Percentiles rank a stretch among this genome's conserved stretches.
These are phyloP conservation scores for Nasonia oneida DNA, from an alignment of 2,888 invertebrate genomes.

Conservation along the genomic window DNA sequence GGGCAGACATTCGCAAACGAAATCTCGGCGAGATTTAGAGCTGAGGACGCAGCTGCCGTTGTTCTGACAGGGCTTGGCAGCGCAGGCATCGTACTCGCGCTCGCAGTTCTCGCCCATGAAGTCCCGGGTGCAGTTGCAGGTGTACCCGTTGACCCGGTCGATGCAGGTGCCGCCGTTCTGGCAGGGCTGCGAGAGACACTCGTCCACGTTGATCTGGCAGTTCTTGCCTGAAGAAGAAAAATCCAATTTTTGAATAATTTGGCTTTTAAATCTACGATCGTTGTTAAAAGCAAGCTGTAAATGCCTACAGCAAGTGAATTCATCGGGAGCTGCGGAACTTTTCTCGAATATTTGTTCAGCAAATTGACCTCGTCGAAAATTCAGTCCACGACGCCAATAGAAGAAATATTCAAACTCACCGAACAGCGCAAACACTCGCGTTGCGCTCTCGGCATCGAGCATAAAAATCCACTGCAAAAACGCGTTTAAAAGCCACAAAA, in stretches of 20 bases:
- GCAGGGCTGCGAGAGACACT: conserved; percentile 81
- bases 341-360: too few species aligned
- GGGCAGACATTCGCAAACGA: conserved; percentile 83
- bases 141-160: conserved; percentile 80
- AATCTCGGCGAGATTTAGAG: conserved; percentile 79
- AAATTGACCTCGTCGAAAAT: too few species aligned
- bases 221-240: conserved; percentile 78
- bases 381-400: too few species aligned
- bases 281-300: too few species aligned
- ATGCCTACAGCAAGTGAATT: too few species aligned
- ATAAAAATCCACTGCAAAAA: too few species aligned
- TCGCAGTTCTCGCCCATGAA: conserved; percentile 83
- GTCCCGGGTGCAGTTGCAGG: conserved; percentile 82
- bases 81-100: conserved; percentile 82
- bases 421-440: too few species aligned
- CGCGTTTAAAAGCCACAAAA: too few species aligned
- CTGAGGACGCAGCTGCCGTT: conserved; percentile 83
- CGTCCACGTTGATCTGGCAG: conserved; percentile 81
- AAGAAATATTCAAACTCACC: too few species aligned
- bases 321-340: too few species aligned
- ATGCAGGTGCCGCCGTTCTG: conserved; percentile 81
- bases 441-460: too few species aligned
- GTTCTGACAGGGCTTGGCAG: conserved; percentile 83
- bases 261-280: too few species aligned
- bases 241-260: background rate